These are phyloP conservation scores for Apostichopus parvimensis DNA, from an alignment of 35 echinoderm and acorn worm species.

Conservation along the genomic window DNA sequence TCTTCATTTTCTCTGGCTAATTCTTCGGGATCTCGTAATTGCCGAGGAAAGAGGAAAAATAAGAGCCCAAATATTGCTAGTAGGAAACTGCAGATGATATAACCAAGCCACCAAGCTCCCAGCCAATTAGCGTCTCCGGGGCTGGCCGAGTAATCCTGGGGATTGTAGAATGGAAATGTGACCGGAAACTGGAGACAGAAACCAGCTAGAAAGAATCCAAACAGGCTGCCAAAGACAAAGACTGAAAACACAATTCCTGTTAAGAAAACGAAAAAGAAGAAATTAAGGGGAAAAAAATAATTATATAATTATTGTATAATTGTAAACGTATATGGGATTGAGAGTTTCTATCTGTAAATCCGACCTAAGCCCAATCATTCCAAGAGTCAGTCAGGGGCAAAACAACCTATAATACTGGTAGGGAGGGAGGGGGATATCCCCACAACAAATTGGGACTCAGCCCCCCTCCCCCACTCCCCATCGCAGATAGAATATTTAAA, in stretches of 20 bases:
- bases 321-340: too few species aligned
- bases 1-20: constrained; percentile 4
- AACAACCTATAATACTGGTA: too few species aligned
- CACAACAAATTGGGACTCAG: too few species aligned
- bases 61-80: constrained; percentile 22
- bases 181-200: constrained; percentile 68
- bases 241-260: constrained; percentile 60
- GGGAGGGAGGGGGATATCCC: too few species aligned
- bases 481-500: too few species aligned
- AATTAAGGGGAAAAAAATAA: neutral
- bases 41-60: constrained; percentile 26
- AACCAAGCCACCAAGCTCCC: constrained; percentile 77
- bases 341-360: too few species aligned
- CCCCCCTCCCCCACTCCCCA: too few species aligned
- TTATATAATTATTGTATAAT: neutral
- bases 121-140: constrained; percentile 66
- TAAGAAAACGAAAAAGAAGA: constrained; percentile 3
- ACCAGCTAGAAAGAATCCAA: constrained; percentile 78
- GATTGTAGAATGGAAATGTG: constrained; percentile 66
- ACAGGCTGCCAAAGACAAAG: constrained; percentile 53
- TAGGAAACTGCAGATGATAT: constrained; percentile 58
- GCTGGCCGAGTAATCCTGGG: constrained; percentile 8
- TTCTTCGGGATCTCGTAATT: constrained; percentile 32
- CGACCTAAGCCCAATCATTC: too few species aligned
- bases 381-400: too few species aligned